Conservation (phyloP, 2,888 invertebrate genomes). For the Eupeodes luniger region DNA sequence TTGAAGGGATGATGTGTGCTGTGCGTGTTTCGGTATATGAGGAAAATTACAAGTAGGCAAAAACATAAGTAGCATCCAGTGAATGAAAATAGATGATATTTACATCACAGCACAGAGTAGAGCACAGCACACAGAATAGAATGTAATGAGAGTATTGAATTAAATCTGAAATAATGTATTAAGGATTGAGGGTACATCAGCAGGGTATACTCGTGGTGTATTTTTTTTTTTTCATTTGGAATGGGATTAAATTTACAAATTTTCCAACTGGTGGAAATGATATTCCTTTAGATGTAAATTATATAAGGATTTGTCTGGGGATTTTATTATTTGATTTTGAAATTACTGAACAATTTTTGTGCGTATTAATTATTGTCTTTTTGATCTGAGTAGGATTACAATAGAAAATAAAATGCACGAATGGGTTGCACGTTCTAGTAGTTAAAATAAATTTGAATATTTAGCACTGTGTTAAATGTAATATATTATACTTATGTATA, state of each 20-base stretch:
- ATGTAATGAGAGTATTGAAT: slow-evolving; percentile 26
- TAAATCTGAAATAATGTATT: slow-evolving; percentile 17
- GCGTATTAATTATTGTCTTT: too few species aligned
- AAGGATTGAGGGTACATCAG: not conserved
- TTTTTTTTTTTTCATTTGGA: too few species aligned
- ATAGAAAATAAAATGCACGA: too few species aligned
- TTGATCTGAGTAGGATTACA: too few species aligned
- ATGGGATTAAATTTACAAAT: not conserved
- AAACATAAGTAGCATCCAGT: slow-evolving; percentile 1
- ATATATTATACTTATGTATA: too few species aligned
- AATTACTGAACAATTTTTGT: too few species aligned
- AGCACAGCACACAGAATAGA: not conserved
- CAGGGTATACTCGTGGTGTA: not conserved
- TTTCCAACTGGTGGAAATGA: not conserved
- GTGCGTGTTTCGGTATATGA: not conserved
- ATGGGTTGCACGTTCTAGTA: too few species aligned
- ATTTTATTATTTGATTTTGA: too few species aligned
- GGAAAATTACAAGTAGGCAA: slow-evolving; percentile 14
- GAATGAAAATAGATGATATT: not conserved
- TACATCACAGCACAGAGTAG: too few species aligned
- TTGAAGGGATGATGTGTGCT: not conserved
- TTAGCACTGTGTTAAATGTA: too few species aligned
- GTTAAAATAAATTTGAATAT: too few species aligned
- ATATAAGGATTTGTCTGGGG: too few species aligned
- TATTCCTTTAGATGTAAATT: not conserved